Base-by-base conservation (phyloP, 2,113 vertebrate species). In the Salvelinus alpinus region DNA sequence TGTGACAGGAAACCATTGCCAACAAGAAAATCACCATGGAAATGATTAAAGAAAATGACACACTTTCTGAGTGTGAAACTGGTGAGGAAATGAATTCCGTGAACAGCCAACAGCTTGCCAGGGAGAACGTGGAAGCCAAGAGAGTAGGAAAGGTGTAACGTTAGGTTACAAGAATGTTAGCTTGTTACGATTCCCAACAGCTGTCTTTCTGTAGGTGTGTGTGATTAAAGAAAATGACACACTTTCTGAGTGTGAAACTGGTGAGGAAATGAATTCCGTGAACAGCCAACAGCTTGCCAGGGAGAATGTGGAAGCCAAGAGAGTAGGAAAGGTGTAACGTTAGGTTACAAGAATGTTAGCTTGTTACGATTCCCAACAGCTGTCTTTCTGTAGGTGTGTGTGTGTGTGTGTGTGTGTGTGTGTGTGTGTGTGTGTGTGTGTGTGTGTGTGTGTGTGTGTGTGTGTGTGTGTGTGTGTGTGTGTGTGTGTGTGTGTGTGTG, bases 21-120 rank as follows among this genome's bases (percentile, higher is more conserved):
- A 87, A 85, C 77, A 85, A 79, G 71, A 80, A 82, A 83, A 83
- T 85, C 81, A 79, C 76, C 75, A 44, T 1, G 47, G 68, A 76
- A 44, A 77, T 27, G 7, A 62, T 3, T 66, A 3, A n/a, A 29
- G 25, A 12, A 14, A 66, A 66, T n/a, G 51, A 3, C 51, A 48
- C 71, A 72, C 38, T 44, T 11, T 44, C 69, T 47, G 27, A 29
- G 57, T 64, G 64, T 72, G 22, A 62, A 57, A 77, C 34, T 69
- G 20, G 54, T 67, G 51, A 64, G 57, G 9, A 76, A 34, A 72
- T 60, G 2, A 77, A 64, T 22, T 29, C 20, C 3, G 16, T 8
- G 57, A 62, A 24, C 31, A 68, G 38, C 69, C 47, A 73, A 38
- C 20, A 59, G 1, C 11, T 64, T 25, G 24, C 22, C 20, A 18